Evolutionary conservation across 2,888 invertebrate species (phyloP).

Genomic region (Tipula lateralis): DNA sequence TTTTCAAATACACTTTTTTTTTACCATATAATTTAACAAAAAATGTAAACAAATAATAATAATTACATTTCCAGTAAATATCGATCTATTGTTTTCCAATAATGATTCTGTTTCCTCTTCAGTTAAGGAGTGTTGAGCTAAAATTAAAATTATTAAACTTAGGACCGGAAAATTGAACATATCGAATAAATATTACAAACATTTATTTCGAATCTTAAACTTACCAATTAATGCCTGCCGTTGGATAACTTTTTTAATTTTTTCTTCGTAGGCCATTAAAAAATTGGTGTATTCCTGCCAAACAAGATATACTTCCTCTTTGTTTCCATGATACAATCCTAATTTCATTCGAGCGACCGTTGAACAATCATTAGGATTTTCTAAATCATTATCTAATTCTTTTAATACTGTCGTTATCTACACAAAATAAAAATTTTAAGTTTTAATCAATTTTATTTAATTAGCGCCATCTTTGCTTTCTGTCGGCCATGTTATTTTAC

Average conservation of each 20-base stretch:
- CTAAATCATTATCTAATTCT: slow-evolving; percentile 45
- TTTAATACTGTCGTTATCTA: slow-evolving; percentile 45
- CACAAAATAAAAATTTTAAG: slow-evolving; percentile 28
- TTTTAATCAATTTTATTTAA: background rate
- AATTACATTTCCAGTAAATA: slow-evolving; percentile 49
- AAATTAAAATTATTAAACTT: slow-evolving; percentile 30
- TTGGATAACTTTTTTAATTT: slow-evolving; percentile 46
- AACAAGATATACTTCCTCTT: slow-evolving; percentile 46
- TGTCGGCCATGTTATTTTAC: too few relatives aligned
- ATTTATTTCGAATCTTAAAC: too few relatives aligned
- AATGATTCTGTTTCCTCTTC: slow-evolving; percentile 49
- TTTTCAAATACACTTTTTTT: too few relatives aligned
- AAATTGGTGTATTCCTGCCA: slow-evolving; percentile 47
- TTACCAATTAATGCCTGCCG: slow-evolving; percentile 48
- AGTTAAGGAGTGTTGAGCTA: slow-evolving; percentile 46
- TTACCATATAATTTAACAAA: too few relatives aligned
- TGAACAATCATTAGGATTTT: slow-evolving; percentile 44
- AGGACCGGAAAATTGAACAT: background rate
- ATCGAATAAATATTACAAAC: background rate
- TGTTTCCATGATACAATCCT: slow-evolving; percentile 46
- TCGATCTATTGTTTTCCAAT: slow-evolving; percentile 46
- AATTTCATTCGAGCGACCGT: slow-evolving; percentile 48
- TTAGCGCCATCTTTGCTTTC: background rate
- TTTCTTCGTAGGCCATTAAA: slow-evolving; percentile 45
- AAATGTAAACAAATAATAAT: background rate